Conservation (phyloP, 2,888 invertebrate genomes). For the Plagiodera versicolora region DNA sequence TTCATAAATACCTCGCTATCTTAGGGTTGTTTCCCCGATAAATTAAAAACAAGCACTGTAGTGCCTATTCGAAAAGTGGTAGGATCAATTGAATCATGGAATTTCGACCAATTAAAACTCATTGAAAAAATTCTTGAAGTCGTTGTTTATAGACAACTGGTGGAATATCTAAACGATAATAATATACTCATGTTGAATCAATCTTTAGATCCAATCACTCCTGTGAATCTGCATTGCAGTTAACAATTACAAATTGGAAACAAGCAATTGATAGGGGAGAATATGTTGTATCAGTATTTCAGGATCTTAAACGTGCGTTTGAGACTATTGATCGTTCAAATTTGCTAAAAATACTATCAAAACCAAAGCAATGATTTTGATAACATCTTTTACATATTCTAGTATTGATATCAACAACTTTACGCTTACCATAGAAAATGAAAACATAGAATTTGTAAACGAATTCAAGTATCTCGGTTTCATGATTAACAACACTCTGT, state of each 20-base stretch:
- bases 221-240: constrained; percentile 2
- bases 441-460: not conserved
- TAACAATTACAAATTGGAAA: constrained; percentile 4
- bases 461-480: not conserved
- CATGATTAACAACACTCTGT: not conserved
- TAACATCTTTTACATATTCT: not conserved
- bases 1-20: constrained; percentile 5
- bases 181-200: constrained; percentile 4
- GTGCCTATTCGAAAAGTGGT: constrained; percentile 9
- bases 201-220: constrained; percentile 4
- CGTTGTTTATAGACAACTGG: too few relatives aligned
- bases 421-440: not conserved
- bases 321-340: constrained; percentile 8
- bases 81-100: not conserved
- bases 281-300: not conserved
- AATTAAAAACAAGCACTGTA: constrained; percentile 3
- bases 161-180: constrained; percentile 1
- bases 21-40: not conserved
- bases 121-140: constrained; percentile 7
- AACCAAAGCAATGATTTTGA: not conserved
- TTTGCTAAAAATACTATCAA: not conserved
- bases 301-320: constrained; percentile 3
- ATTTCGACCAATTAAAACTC: constrained; percentile 9
- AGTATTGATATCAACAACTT: not conserved
- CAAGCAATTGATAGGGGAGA: constrained; percentile 4